Evolutionary conservation across 2,888 invertebrate species (phyloP), one percentile per base, ranked within the genome.

Genomic region (Clostera curtula): DNA sequence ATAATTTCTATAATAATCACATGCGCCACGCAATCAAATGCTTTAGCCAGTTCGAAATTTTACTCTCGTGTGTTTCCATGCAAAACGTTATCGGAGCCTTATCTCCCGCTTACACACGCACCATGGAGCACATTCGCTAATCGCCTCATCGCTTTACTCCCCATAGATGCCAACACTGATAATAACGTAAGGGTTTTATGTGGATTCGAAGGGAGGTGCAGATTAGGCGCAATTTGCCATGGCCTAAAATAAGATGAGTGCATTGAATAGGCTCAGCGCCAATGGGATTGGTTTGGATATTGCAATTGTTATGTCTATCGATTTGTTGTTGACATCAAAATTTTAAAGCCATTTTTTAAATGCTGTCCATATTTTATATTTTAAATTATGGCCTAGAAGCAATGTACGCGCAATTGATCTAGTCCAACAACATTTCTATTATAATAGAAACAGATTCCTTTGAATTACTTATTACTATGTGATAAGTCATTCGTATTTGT

Each of bases 171-270:
- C 52, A 61, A 50, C 49, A 40, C 43, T 55, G 72, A 73, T 70
- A 70, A 71, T 60, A 56, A 43, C 56, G 49, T 58, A 54, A 61
- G 64, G 70, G 69, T 61, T 69, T 72, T 69, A 63, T 68, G 64
- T 66, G 65, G 62, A 61, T 62, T 50, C 51, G 57, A 36, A 61
- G 63, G 70, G 69, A 66, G 61, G 46, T 56, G 48, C 54, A 65
- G 71, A 76, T 75, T 73, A 65, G 53, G 49, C 56, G 56, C 68
- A 79, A 77, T 77, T 77, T 72, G 73, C 69, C 69, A 67, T 65
- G 55, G 34, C 36, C 44, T 40, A 57, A 71, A 72, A 66, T 58
- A 63, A 63, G 65, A 67, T 69, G 54, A 44, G 45, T 40, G 31
- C 35, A 43, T 43, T 43, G 47, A 49, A 40, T 41, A 54, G 54